phyloP scores from a whole-genome alignment of 2,888 invertebrate species.

The Yponomeuta plumbellus region DNA sequence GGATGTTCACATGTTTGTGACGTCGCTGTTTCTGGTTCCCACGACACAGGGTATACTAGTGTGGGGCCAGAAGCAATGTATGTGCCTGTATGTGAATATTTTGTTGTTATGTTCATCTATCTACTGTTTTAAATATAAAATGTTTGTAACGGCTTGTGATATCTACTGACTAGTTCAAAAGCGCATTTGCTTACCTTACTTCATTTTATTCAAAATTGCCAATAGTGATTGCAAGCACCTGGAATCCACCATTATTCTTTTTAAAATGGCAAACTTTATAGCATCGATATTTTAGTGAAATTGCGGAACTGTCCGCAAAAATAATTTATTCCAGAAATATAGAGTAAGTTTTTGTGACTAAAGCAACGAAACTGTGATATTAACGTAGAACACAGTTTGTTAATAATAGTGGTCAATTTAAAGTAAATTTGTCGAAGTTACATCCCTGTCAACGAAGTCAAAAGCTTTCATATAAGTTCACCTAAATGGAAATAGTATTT shows the following conservation, averaged over 20 bases:
- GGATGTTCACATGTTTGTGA: too few species aligned
- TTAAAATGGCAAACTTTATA: constrained; percentile 60
- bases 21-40: too few species aligned
- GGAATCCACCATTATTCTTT: constrained; percentile 56
- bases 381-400: neutral
- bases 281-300: constrained; percentile 55
- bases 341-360: constrained; percentile 21
- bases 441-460: neutral
- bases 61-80: too few species aligned
- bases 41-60: too few species aligned
- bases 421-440: too few species aligned
- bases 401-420: neutral
- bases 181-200: constrained; percentile 41
- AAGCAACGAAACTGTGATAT: neutral
- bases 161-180: neutral
- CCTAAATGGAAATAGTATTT: too few species aligned
- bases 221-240: constrained; percentile 60
- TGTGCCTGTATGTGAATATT: too few species aligned
- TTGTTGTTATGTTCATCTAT: too few species aligned
- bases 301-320: constrained; percentile 43
- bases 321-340: constrained; percentile 40
- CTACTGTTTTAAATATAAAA: neutral
- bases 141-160: neutral
- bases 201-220: constrained; percentile 46
- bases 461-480: neutral